phyloP scores from a whole-genome alignment of 2,113 vertebrate species.

The Oryzias javanicus region DNA sequence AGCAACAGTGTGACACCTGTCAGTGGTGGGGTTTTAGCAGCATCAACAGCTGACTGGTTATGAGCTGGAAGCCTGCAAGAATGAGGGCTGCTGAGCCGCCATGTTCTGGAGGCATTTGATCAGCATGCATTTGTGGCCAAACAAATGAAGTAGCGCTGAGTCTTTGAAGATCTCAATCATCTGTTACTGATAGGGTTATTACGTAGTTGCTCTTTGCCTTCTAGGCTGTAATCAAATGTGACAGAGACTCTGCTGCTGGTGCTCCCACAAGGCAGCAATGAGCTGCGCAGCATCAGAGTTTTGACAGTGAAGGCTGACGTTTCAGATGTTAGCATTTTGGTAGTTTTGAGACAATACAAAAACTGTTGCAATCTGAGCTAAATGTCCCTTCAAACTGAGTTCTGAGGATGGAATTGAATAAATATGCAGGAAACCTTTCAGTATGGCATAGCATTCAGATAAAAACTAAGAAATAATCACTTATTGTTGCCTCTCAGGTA shows the following conservation, averaged over 20 bases:
- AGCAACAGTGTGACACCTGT: conserved; percentile 63
- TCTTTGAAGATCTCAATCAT: conserved; percentile 77
- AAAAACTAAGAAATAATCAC: conserved; percentile 2
- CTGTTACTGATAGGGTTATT: conserved; percentile 73
- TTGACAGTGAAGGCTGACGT: conserved; percentile 48
- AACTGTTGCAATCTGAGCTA: conserved; percentile 17
- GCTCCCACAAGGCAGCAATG: conserved; percentile 56
- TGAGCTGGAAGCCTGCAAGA: conserved; percentile 30
- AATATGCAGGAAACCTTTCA: not conserved
- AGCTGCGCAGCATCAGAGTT: conserved; percentile 48
- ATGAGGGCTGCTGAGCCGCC: conserved; percentile 34
- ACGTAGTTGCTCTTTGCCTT: conserved; percentile 69
- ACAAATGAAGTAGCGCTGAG: conserved; percentile 61
- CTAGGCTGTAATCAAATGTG: conserved; percentile 71
- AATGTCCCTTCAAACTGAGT: not conserved
- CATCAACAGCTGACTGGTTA: conserved; percentile 36
- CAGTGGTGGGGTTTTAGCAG: conserved; percentile 42
- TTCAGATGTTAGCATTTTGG: conserved; percentile 54
- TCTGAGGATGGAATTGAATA: conserved; percentile 17
- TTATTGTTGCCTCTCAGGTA: conserved; percentile 20
- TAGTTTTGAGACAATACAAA: conserved; percentile 2
- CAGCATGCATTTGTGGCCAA: conserved; percentile 53
- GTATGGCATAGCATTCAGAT: conserved; percentile 12
- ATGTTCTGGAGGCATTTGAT: conserved; percentile 71
- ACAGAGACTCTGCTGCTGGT: conserved; percentile 56